Evolutionary conservation across 2,888 invertebrate species (phyloP).

Genomic region (Exephanes ischioxanthus): DNA sequence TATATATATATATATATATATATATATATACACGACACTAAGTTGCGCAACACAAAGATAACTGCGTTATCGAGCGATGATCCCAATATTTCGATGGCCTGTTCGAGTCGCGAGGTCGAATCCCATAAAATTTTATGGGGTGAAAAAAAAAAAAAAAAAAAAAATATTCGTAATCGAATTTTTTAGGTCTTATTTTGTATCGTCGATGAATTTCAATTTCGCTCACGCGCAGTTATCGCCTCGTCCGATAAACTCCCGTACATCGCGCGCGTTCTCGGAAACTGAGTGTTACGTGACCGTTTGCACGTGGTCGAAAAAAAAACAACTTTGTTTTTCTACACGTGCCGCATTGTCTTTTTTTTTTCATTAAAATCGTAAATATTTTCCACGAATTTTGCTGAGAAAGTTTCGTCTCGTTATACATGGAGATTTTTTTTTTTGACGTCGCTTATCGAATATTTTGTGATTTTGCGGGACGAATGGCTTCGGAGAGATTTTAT

Average conservation of each 20-base stretch:
- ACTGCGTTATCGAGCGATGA: neutral
- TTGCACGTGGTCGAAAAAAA: conserved; percentile 27
- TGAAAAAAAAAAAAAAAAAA: too few relatives aligned
- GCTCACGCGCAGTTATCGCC: neutral
- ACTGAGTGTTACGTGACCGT: conserved; percentile 1
- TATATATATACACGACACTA: neutral
- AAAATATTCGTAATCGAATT: neutral
- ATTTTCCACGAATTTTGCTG: neutral
- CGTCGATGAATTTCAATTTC: neutral
- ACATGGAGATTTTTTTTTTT: neutral
- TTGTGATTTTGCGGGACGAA: neutral
- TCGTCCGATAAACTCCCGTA: neutral
- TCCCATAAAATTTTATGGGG: too few relatives aligned
- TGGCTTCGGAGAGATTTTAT: neutral
- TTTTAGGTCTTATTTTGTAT: neutral
- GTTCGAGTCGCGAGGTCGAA: neutral
- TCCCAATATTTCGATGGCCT: neutral
- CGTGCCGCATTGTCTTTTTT: neutral
- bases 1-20: too few relatives aligned
- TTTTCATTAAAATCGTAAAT: neutral
- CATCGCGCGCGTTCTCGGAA: neutral
- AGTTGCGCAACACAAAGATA: neutral
- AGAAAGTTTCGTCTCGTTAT: neutral
- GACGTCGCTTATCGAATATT: too few relatives aligned
- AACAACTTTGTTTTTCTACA: neutral